Evolutionary conservation across 2,888 invertebrate species (phyloP).

Genomic region (Sacculina carcini): DNA sequence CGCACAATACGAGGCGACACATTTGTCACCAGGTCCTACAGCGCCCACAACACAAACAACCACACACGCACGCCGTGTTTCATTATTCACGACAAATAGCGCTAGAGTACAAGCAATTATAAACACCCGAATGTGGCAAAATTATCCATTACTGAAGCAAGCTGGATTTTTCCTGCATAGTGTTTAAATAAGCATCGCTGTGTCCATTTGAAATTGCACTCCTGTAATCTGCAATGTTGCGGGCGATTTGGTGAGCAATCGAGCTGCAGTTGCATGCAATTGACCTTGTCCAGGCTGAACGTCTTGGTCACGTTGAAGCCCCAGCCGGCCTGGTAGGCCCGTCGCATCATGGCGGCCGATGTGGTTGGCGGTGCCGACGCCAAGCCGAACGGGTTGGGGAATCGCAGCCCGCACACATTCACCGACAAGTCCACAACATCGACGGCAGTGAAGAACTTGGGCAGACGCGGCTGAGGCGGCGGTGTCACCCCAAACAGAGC

Average conservation of each 20-base stretch:
- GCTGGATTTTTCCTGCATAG: too few relatives aligned
- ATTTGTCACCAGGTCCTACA: constrained; percentile 77
- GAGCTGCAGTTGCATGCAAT: background rate
- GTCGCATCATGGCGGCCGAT: constrained; percentile 71
- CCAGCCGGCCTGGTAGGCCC: constrained; percentile 91
- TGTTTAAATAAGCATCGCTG: too few relatives aligned
- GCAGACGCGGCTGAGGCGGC: constrained; percentile 41
- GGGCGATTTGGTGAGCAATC: too few relatives aligned
- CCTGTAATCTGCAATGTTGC: too few relatives aligned
- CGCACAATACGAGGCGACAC: constrained; percentile 88
- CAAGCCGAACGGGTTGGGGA: constrained; percentile 87
- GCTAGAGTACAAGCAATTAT: too few relatives aligned
- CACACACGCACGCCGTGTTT: background rate
- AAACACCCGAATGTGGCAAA: too few relatives aligned
- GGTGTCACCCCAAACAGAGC: constrained; percentile 27
- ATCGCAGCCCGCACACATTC: constrained; percentile 29
- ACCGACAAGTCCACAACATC: constrained; percentile 83
- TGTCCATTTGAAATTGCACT: too few relatives aligned
- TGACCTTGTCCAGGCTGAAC: constrained; percentile 70
- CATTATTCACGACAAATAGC: background rate
- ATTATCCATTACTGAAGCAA: too few relatives aligned
- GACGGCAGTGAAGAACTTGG: constrained; percentile 72
- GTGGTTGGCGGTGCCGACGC: constrained; percentile 95
- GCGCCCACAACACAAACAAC: background rate
- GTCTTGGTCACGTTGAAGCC: constrained; percentile 94